Conservation (phyloP, 2,888 invertebrate species). For the Drosophila nigricruria region DNA sequence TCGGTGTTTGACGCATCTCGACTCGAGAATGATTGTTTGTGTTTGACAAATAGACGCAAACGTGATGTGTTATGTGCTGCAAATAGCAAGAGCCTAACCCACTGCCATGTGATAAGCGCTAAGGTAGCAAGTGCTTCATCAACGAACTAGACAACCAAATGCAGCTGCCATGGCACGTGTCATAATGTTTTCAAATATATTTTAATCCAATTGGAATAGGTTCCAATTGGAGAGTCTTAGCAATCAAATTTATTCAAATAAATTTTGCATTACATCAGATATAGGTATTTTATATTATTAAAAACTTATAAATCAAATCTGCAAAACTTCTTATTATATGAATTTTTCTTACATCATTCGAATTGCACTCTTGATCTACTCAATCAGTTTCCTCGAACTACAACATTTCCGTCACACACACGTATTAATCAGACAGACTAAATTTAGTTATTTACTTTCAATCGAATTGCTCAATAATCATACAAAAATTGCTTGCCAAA, state of each 20-base stretch:
- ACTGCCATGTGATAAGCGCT: conserved; percentile 1
- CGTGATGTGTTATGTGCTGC: not conserved
- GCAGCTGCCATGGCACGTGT: conserved; percentile 17
- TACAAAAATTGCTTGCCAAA: conserved; percentile 30
- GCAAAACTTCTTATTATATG: too few species aligned
- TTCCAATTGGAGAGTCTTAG: not conserved
- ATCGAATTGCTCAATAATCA: conserved; percentile 34
- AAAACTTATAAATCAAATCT: not conserved
- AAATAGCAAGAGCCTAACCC: not conserved
- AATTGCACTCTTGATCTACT: not conserved
- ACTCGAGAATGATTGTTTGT: conserved; percentile 11
- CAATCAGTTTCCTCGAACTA: not conserved
- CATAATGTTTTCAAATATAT: conserved; percentile 2
- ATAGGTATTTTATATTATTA: not conserved
- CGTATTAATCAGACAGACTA: not conserved
- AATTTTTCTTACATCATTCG: too few species aligned
- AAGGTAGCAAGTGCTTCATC: not conserved
- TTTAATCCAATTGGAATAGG: not conserved
- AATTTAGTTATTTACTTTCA: conserved; percentile 1
- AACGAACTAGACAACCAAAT: not conserved
- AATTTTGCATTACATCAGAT: not conserved
- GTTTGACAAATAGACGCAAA: conserved; percentile 37
- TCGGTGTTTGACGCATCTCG: conserved; percentile 33
- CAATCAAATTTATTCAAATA: not conserved
- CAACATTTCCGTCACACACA: not conserved